A percentile compares a stretch with the other conserved stretches of the same genome.
Conservation (phyloP, 2,797 vertebrate species). For the Argya squamiceps region DNA sequence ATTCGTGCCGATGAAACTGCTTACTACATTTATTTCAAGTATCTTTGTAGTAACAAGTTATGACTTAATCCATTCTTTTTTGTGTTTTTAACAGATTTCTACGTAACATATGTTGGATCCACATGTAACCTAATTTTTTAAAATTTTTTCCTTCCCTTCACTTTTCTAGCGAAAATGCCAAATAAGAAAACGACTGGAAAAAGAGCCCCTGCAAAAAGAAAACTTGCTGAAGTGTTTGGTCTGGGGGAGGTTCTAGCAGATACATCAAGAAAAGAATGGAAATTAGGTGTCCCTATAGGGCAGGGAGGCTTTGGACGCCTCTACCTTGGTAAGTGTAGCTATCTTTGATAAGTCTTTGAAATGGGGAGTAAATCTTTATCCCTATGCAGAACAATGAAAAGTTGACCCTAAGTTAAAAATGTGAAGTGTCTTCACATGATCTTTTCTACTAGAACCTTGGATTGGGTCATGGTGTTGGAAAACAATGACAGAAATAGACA, state of each 20-base stretch:
- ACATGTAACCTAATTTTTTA: not conserved
- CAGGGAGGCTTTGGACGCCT: constrained; percentile 94
- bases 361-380: not conserved
- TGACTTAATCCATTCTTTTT: not conserved
- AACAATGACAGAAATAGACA: not conserved
- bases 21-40: not conserved
- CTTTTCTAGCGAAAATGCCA: constrained; percentile 81
- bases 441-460: not conserved
- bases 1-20: not conserved
- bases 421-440: not conserved
- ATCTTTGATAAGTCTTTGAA: not conserved
- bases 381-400: not conserved
- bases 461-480: not conserved
- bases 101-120: not conserved
- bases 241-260: constrained; percentile 88
- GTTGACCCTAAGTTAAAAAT: not conserved
- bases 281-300: constrained; percentile 88
- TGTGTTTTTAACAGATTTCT: not conserved
- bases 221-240: constrained; percentile 89
- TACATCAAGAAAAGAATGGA: constrained; percentile 88
- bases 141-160: not conserved
- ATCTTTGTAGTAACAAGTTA: not conserved
- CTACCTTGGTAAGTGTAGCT: constrained; percentile 85
- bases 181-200: constrained; percentile 79
- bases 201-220: constrained; percentile 85